Evolutionary conservation across 2,113 vertebrate species (phyloP).

Genomic region (Polypterus bichir): DNA sequence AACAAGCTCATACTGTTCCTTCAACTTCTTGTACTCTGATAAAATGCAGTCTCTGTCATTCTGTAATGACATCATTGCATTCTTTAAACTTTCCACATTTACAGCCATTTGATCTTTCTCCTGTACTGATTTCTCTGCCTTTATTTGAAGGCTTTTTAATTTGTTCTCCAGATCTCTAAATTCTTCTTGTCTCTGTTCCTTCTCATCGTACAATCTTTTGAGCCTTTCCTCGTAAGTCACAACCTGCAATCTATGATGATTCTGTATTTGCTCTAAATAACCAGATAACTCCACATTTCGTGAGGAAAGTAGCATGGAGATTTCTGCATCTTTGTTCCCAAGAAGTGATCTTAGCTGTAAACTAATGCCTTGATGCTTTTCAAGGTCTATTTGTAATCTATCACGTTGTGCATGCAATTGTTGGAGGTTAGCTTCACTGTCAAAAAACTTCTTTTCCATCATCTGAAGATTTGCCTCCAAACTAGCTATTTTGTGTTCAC

Average conservation of each 20-base stretch:
- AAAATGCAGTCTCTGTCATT: conserved; percentile 57
- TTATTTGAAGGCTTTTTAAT: conserved; percentile 42
- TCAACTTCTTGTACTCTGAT: conserved; percentile 47
- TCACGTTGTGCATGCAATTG: conserved; percentile 41
- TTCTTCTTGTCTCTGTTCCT: conserved; percentile 39
- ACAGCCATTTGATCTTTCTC: conserved; percentile 47
- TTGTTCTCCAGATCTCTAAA: conserved; percentile 39
- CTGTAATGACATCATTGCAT: conserved; percentile 62
- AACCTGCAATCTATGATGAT: conserved; percentile 47
- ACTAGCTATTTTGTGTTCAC: conserved; percentile 28
- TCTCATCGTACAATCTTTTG: conserved; percentile 37
- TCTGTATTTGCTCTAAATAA: conserved; percentile 60
- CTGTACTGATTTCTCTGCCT: conserved; percentile 34
- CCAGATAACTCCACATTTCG: conserved; percentile 62
- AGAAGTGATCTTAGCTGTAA: conserved; percentile 63
- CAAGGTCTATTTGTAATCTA: conserved; percentile 39
- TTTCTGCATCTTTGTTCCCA: conserved; percentile 65
- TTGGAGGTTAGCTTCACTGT: conserved; percentile 46
- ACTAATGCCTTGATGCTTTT: conserved; percentile 60
- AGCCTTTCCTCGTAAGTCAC: conserved; percentile 51
- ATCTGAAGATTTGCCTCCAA: conserved; percentile 41
- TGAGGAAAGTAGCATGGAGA: conserved; percentile 61
- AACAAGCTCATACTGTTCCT: conserved; percentile 36
- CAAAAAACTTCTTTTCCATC: conserved; percentile 33
- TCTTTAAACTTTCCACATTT: conserved; percentile 58